Evolutionary conservation across 2,797 vertebrate genomes (phyloP), one percentile per base, ranked within the genome.

Genomic region (Microctenopoma lineatum): DNA sequence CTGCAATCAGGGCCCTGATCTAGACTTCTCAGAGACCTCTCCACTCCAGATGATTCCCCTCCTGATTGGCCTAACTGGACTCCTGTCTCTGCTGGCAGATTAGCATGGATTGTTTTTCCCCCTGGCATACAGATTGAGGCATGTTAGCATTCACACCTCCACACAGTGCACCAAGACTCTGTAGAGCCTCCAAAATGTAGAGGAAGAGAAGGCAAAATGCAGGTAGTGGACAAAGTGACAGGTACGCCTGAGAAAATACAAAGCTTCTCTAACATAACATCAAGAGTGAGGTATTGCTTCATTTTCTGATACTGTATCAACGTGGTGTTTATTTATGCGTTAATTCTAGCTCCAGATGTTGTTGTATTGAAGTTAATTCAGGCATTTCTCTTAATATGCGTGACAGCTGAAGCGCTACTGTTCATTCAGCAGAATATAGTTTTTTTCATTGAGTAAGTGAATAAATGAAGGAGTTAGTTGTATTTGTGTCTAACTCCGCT

Each of bases 11-110:
- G 71, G 81, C 73, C 84, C 85, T 79, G 90, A 90, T 92, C 91
- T 90, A 73, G 77, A 79, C 83, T 87, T 79, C 80, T 75, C 85
- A 70, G 84, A 90, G 77, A 88, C 86, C 86, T 84, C 87, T 88
- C 90, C 89, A 85, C 91, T 93, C 89, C 82, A 90, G 90, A 92
- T 93, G 92, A 95, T 93, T 94, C 93, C 86, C 77, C 81, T 86
- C 57, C 92, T 95, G 94, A 95, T 95, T 94, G 93, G 88, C 72
- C 90, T 94, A 94, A 93, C 93, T 92, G 91, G 92, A 92, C 92
- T 93, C 90, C 91, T 92, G 90, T 93, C 90, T 93, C 84, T 89
- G 91, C 84, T 54, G 77, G 85, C 70, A 86, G 87, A 94, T 94
- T 93, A 94, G 89, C 90, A 89, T 89, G 91, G 79, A 94, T 93